These are phyloP conservation scores for Nebria brevicollis DNA, from an alignment of 2,888 invertebrate species.

Conservation along the genomic window DNA sequence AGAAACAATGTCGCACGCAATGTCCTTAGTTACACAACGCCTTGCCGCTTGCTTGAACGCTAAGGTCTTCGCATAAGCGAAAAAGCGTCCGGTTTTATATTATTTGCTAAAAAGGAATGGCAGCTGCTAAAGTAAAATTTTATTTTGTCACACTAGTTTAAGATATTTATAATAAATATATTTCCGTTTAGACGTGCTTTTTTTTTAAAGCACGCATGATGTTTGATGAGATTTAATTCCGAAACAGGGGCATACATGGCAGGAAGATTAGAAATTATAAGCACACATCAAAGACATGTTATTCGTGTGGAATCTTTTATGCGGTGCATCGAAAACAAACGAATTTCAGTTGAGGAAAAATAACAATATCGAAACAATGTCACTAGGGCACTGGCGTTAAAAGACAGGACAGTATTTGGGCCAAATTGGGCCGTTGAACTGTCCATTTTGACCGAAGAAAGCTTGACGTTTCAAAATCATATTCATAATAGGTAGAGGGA, in stretches of 20 bases:
- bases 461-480: conserved; percentile 19
- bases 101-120: too few relatives aligned
- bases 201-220: neutral
- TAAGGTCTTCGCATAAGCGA: too few relatives aligned
- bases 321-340: conserved; percentile 2
- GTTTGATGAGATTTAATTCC: neutral
- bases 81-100: too few relatives aligned
- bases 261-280: neutral
- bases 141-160: too few relatives aligned
- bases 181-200: too few relatives aligned
- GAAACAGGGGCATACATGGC: neutral
- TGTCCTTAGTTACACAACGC: too few relatives aligned
- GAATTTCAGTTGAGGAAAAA: conserved; percentile 15
- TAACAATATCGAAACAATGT: conserved; percentile 37
- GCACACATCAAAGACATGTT: neutral
- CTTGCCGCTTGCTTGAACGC: too few relatives aligned
- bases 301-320: neutral
- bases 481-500: conserved; percentile 27
- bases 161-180: too few relatives aligned
- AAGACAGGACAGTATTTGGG: conserved; percentile 26
- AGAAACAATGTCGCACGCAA: too few relatives aligned
- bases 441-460: conserved; percentile 47
- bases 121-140: too few relatives aligned
- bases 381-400: conserved; percentile 46
- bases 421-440: conserved; percentile 49